Evolutionary conservation across 2,797 vertebrate genomes (phyloP).

Genomic region (Lepilemur septentrionalis): DNA sequence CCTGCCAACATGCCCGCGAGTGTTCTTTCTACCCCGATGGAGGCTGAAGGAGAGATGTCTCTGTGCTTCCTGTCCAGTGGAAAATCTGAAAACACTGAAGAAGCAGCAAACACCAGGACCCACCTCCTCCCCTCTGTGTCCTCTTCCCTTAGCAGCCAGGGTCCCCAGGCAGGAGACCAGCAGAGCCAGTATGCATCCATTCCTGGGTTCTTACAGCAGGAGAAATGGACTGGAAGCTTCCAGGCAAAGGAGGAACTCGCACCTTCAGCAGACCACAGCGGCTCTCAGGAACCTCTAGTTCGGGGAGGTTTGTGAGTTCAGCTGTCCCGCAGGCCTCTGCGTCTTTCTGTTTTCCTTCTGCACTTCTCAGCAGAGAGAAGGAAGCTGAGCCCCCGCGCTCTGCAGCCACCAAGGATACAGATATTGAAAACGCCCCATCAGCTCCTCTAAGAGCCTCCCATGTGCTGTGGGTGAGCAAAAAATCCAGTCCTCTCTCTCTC

Average conservation of each 20-base stretch:
- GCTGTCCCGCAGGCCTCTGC: fast-evolving
- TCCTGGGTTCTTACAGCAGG: not conserved
- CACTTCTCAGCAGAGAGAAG: not conserved
- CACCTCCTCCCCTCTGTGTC: no score
- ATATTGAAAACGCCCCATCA: fast-evolving
- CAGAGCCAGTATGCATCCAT: not conserved
- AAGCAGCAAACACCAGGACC: no score
- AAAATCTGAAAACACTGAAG: not conserved
- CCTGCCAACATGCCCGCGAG: fast-evolving
- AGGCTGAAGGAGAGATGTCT: not conserved
- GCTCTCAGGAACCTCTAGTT: no score
- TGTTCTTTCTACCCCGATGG: not conserved
- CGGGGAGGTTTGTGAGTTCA: not conserved
- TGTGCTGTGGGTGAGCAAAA: not conserved
- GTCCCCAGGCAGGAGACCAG: not conserved
- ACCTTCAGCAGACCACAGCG: not conserved
- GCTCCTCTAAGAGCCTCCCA: not conserved
- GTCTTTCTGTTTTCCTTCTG: fast-evolving
- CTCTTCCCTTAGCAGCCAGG: not conserved
- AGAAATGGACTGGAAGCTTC: not conserved
- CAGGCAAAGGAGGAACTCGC: not conserved
- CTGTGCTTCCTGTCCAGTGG: not conserved
- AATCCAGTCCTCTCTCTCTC: not conserved
- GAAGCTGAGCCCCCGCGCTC: fast-evolving
- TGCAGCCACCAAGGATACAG: not conserved